Percentiles rank a stretch among this genome's conserved stretches.
Evolutionary conservation across 2,888 invertebrate genomes (phyloP).

Genomic region (Lingula anatina): DNA sequence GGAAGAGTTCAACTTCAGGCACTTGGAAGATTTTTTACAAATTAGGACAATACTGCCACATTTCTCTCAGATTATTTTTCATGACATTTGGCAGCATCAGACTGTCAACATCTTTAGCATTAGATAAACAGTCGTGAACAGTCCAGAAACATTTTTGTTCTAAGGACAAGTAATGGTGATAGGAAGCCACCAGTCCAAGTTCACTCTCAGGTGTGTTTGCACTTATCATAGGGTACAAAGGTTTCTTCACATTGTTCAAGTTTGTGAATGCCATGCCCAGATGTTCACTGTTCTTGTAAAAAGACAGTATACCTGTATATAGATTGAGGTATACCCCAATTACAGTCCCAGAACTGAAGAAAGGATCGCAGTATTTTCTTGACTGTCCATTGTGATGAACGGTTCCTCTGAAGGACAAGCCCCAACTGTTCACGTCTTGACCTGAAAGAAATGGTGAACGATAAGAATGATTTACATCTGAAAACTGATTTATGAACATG

Average conservation of each 20-base stretch:
- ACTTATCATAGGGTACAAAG: slow-evolving; percentile 31
- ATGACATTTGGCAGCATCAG: slow-evolving; percentile 29
- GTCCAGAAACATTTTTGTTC: slow-evolving; percentile 27
- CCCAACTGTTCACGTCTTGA: slow-evolving; percentile 35
- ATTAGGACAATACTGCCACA: slow-evolving; percentile 7
- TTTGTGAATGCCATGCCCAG: slow-evolving; percentile 33
- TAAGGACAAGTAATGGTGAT: slow-evolving; percentile 22
- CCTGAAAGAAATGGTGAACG: slow-evolving; percentile 23
- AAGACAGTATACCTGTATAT: slow-evolving; percentile 28
- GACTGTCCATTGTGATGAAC: slow-evolving; percentile 30
- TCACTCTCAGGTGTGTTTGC: slow-evolving; percentile 34
- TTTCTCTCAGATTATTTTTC: slow-evolving; percentile 17
- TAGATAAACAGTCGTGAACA: slow-evolving; percentile 16
- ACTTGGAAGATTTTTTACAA: too few species aligned
- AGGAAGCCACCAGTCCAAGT: slow-evolving; percentile 22
- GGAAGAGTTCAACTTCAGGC: too few species aligned
- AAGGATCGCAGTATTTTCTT: slow-evolving; percentile 30
- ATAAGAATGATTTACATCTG: not conserved
- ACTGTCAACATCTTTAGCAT: slow-evolving; percentile 15
- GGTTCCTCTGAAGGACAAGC: slow-evolving; percentile 37
- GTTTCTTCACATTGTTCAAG: slow-evolving; percentile 12
- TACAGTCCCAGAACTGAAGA: slow-evolving; percentile 25
- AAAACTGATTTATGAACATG: not conserved
- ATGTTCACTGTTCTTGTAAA: slow-evolving; percentile 24
- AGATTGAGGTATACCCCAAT: slow-evolving; percentile 34